Evolutionary conservation across 2,888 invertebrate species (phyloP), one percentile per base, ranked within the genome.

Genomic region (Rhyacophila evoluta): DNA sequence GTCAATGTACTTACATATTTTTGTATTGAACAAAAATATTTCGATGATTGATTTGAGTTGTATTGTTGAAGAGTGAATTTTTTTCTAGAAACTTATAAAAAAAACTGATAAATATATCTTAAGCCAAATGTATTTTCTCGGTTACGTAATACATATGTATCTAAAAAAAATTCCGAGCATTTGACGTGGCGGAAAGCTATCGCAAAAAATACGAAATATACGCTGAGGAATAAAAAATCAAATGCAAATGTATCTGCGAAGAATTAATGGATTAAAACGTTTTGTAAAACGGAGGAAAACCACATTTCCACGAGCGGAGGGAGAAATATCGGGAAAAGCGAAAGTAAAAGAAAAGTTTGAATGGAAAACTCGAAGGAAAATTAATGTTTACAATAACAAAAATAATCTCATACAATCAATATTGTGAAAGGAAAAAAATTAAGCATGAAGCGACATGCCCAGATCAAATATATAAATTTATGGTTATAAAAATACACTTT

Each of bases 361-460:
- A 55, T 55, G 25, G 10, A 25, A 19, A 1, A 55, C 55, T 37
- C 36, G 72, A 8, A 25, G 67, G 72, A 72, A 72, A 72, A 77
- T 77, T 77, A 77, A 77, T 77, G 77, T 72, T 77, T 72, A 77
- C 77, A 77, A 77, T 72, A 77, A 77, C 77, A 55, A 72, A n/a
- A 68, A 77, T 77, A 72, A 77, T 77, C 77, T 55, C 55, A 19
- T 55, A 55, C 55, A 55, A 55, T 55, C 55, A 55, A 55, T 55
- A 19, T 19, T 19, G 6, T 19, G 10, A 25, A 55, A 55, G 8
- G 55, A 19, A 55, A 25, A 41, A 55, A 55, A 55, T n/a, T n/a
- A n/a, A n/a, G n/a, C n/a, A n/a, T n/a, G n/a, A n/a, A n/a, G n/a
- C n/a, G n/a, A n/a, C n/a, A n/a, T n/a, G n/a, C n/a, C n/a, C n/a